phyloP scores from a whole-genome alignment of 2,113 vertebrate genomes.

The Choloepus hoffmanni region DNA sequence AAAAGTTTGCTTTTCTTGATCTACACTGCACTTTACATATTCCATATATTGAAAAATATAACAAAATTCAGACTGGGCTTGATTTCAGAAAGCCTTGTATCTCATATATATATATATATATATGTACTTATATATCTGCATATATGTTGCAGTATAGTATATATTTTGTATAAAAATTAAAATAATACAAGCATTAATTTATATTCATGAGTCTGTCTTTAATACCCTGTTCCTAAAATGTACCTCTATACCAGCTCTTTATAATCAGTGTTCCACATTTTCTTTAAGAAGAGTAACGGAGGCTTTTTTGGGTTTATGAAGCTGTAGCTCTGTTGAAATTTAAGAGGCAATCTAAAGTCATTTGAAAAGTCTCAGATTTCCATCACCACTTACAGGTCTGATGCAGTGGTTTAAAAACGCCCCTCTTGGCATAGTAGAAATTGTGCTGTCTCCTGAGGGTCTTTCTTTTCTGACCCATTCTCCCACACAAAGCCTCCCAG shows the following conservation, averaged over 20 bases:
- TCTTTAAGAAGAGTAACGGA: neutral
- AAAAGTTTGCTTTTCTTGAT: neutral
- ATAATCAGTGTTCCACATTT: neutral
- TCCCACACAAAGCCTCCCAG: conserved; percentile 62
- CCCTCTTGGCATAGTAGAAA: conserved; percentile 65
- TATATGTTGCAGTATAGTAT: neutral
- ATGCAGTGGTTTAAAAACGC: conserved; percentile 36
- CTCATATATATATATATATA: neutral
- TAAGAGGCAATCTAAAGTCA: conserved; percentile 57
- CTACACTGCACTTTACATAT: neutral
- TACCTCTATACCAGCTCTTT: neutral
- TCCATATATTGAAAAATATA: neutral
- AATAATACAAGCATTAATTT: neutral
- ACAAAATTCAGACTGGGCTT: neutral
- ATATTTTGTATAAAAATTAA: neutral
- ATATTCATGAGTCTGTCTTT: neutral
- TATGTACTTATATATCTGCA: neutral
- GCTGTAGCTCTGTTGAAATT: conserved; percentile 37
- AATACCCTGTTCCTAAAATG: neutral
- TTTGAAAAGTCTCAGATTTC: neutral
- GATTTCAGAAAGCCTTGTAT: neutral
- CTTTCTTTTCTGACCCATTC: conserved; percentile 22
- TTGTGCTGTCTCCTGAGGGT: conserved; percentile 47
- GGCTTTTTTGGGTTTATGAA: conserved; percentile 46
- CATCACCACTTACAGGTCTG: conserved; percentile 41